phyloP scores from a whole-genome alignment of 2,888 invertebrate species.

The Drosophila suboccidentalis region DNA sequence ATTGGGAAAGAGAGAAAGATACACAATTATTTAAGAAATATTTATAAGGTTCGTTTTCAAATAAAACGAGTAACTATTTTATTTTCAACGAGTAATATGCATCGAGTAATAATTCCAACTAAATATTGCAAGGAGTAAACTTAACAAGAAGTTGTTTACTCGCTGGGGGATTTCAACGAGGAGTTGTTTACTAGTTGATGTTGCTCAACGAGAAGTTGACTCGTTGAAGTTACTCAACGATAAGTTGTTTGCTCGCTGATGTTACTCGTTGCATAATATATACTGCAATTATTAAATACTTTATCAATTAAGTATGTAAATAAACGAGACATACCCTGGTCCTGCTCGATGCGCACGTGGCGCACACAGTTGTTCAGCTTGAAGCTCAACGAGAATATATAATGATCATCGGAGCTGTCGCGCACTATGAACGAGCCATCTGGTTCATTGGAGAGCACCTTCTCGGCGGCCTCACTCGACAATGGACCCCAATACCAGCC shows the following conservation, averaged over 20 bases:
- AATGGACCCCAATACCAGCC: slow-evolving; percentile 99
- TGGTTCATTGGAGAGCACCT: slow-evolving; percentile 95
- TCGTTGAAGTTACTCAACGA: not conserved
- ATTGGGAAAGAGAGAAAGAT: not conserved
- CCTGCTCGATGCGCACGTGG: slow-evolving; percentile 97
- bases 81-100: not conserved
- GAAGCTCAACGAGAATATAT: slow-evolving; percentile 97
- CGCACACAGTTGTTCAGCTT: slow-evolving; percentile 95
- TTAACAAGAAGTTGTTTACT: not conserved
- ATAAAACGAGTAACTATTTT: not conserved
- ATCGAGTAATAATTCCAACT: not conserved
- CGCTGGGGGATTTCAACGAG: not conserved
- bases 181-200: too few species aligned
- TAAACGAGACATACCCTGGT: slow-evolving; percentile 90
- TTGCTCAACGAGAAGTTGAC: not conserved
- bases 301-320: too few species aligned
- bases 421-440: slow-evolving; percentile 97
- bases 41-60: not conserved
- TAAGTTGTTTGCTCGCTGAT: not conserved
- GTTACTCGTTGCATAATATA: not conserved
- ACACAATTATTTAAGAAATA: not conserved
- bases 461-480: slow-evolving; percentile 96
- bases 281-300: not conserved
- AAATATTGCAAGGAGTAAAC: too few species aligned
- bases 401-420: slow-evolving; percentile 97